Conservation (phyloP, 92 coral and sea anemone genomes). For the Blastomussa wellsi region DNA sequence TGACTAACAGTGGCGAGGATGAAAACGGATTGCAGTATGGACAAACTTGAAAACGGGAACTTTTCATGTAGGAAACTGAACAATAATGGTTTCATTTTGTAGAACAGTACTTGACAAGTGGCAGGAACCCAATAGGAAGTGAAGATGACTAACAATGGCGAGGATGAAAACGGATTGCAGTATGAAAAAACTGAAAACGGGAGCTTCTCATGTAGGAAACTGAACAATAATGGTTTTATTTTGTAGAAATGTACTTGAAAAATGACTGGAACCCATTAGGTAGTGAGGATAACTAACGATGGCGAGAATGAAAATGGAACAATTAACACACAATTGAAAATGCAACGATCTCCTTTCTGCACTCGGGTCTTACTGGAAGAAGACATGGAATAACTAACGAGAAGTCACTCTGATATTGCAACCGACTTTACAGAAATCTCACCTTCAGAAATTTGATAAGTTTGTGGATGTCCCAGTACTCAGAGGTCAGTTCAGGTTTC, state of each 20-base stretch:
- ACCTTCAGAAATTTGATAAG: slow-evolving; percentile 75
- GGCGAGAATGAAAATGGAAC: not conserved
- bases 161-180: not conserved
- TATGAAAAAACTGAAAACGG: too few species aligned
- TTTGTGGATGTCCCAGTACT: slow-evolving; percentile 89
- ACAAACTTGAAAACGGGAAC: not conserved
- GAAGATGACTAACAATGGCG: not conserved
- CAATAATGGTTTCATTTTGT: not conserved
- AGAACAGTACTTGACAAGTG: not conserved
- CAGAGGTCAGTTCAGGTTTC: slow-evolving; percentile 65
- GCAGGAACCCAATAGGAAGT: not conserved
- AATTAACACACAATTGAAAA: not conserved
- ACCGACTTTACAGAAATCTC: not conserved
- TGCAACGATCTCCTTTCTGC: too few species aligned
- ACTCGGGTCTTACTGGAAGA: not conserved
- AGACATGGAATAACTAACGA: not conserved
- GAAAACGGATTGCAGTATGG: not conserved
- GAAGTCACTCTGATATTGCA: not conserved
- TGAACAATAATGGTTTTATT: too few species aligned
- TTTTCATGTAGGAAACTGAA: not conserved
- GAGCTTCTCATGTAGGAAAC: not conserved
- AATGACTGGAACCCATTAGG: not conserved
- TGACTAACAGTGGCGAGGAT: not conserved
- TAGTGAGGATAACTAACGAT: not conserved
- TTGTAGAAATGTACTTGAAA: not conserved